These are phyloP conservation scores for Mesocricetus auratus DNA, from an alignment of 2,113 vertebrate genomes.

Conservation along the genomic window DNA sequence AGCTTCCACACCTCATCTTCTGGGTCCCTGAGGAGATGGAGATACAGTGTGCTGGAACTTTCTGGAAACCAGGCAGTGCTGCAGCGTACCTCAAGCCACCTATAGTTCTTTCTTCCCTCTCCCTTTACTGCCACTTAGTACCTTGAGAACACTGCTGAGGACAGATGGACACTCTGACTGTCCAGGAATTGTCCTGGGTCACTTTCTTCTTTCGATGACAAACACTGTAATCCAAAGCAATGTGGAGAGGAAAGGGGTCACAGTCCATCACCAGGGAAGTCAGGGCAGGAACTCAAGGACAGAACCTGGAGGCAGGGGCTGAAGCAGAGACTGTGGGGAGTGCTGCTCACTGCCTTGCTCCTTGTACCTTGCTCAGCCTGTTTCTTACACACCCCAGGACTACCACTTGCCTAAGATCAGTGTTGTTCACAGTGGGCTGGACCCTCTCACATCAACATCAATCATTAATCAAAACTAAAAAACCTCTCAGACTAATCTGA, in stretches of 20 bases:
- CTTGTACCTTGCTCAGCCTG: neutral
- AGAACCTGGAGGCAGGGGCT: neutral
- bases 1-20: conserved; percentile 73
- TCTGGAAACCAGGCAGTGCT: neutral
- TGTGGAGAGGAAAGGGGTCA: neutral
- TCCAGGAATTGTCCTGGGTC: neutral
- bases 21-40: conserved; percentile 55
- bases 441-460: neutral
- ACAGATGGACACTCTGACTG: neutral
- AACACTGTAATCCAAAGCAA: neutral
- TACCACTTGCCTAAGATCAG: too few relatives aligned
- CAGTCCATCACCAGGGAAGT: neutral
- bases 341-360: neutral
- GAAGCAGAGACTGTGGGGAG: neutral
- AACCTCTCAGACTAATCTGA: neutral
- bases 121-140: neutral
- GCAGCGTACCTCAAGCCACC: neutral
- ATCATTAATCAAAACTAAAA: neutral
- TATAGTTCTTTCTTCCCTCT: neutral
- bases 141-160: neutral
- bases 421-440: neutral
- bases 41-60: neutral
- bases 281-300: neutral
- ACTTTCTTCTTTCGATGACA: neutral
- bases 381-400: neutral